Base-by-base conservation (phyloP, 1,140 invertebrate genomes). In the Hestina assimilis region DNA sequence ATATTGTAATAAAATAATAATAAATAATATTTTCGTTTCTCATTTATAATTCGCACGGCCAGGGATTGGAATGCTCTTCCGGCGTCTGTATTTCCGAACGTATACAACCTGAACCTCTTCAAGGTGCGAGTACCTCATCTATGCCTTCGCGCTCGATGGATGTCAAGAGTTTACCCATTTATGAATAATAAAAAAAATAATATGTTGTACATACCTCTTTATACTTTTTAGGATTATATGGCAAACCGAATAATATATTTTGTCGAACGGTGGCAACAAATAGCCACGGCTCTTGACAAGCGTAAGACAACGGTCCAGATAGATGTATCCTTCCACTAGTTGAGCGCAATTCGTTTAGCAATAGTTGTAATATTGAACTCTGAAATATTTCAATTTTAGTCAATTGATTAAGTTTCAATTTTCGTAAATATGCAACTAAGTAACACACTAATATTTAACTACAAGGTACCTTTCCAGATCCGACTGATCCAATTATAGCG, bases 191-290 rank as follows among this genome's bases (percentile, higher is more conserved):
- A n/a, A n/a, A n/a, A n/a, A 23, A 23, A 3, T 23, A 3, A 23
- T 3, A 11, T 19, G 38, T 33, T 23, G 6, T 29, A 53, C 53
- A 54, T 60, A 95, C 92, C 78, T 93, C 90, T 58, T 92, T 89
- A 69, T 96, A 97, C 62, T 92, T 92, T 20, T 90, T 89, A 14
- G 89, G 87, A 58, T 95, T 90, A 53, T 92, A 96, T 0, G 87
- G 69, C 31, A 92, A 88, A 0, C 95, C 96, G 82, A 97, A 96
- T 0, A 96, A 76, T 50, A 97, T 96, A 71, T 97, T 97, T 51
- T 96, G 93, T 53, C 92, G 77, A 0, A 93, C 89, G 0, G 92
- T 92, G 6, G 91, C 93, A 0, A 91, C 92, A 70, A 95, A 95
- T 0, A 95, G 88, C 94, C 94, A 96, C 0, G 94, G 91, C 63